Percentiles rank a stretch among this genome's conserved stretches.
Evolutionary conservation across 2,888 invertebrate species (phyloP).

Genomic region (Onchidella celtica): DNA sequence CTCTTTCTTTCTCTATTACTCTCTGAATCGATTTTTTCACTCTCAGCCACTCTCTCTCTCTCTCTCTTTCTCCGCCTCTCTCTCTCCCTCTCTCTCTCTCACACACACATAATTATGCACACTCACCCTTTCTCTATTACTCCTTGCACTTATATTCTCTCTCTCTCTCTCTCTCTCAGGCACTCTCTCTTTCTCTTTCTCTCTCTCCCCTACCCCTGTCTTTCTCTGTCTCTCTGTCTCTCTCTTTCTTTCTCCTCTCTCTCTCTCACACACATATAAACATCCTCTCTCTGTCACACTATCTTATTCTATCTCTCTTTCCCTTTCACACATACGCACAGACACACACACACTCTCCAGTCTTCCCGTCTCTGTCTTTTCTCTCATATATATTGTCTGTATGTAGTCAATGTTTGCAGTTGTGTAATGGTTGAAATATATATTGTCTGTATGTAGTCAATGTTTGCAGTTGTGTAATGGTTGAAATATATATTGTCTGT

Average conservation of each 20-base stretch:
- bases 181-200: background rate
- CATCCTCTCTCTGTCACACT: background rate
- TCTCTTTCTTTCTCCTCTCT: constrained; percentile 1
- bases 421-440: too few relatives aligned
- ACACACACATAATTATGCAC: background rate
- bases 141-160: background rate
- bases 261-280: background rate
- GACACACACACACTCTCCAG: too few relatives aligned
- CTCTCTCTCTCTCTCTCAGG: background rate
- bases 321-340: too few relatives aligned
- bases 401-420: too few relatives aligned
- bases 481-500: too few relatives aligned
- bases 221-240: constrained; percentile 16
- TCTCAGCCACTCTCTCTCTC: background rate
- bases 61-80: background rate
- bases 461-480: too few relatives aligned
- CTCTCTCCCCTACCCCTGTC: background rate
- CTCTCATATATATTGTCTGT: too few relatives aligned
- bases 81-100: background rate
- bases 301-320: too few relatives aligned
- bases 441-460: too few relatives aligned
- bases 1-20: background rate
- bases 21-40: background rate
- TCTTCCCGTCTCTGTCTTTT: too few relatives aligned
- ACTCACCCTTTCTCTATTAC: background rate